A percentile compares a stretch with the other conserved stretches of the same genome.
These are phyloP conservation scores for Microctonus aethiopoides DNA, from an alignment of 2,888 invertebrate genomes.

Conservation along the genomic window DNA sequence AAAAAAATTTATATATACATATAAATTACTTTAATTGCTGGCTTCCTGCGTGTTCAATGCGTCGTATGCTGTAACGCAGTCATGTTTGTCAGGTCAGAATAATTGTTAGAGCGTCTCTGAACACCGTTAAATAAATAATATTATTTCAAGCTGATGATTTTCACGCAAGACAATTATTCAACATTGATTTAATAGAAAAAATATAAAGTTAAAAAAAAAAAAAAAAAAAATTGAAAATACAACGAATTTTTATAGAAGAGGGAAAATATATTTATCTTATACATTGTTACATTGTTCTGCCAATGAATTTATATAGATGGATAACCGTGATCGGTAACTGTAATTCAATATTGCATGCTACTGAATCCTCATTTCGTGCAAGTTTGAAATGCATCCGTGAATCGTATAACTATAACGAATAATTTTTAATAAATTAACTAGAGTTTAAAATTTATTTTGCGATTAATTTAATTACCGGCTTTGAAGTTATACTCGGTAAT, in stretches of 20 bases:
- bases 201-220: too few relatives aligned
- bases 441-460: constrained; percentile 9
- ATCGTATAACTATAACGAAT: constrained; percentile 40
- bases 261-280: not conserved
- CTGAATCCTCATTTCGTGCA: constrained; percentile 10
- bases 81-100: not conserved
- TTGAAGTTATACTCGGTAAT: constrained; percentile 5
- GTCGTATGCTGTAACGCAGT: not conserved
- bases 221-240: too few relatives aligned
- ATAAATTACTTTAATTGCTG: constrained; percentile 10
- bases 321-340: constrained; percentile 28
- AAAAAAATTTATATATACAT: not conserved
- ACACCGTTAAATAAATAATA: not conserved
- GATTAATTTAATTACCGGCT: constrained; percentile 31
- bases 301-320: constrained; percentile 27
- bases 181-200: not conserved
- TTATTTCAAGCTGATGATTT: not conserved
- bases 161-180: not conserved
- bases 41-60: not conserved
- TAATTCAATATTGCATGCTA: constrained; percentile 23
- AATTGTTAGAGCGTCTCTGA: constrained; percentile 6
- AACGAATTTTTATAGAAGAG: not conserved
- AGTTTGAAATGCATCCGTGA: constrained; percentile 33
- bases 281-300: not conserved
- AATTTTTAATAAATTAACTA: constrained; percentile 43